Evolutionary conservation across 2,113 vertebrate genomes (phyloP), one percentile per base, ranked within the genome.

Genomic region (Poeciliopsis prolifica): DNA sequence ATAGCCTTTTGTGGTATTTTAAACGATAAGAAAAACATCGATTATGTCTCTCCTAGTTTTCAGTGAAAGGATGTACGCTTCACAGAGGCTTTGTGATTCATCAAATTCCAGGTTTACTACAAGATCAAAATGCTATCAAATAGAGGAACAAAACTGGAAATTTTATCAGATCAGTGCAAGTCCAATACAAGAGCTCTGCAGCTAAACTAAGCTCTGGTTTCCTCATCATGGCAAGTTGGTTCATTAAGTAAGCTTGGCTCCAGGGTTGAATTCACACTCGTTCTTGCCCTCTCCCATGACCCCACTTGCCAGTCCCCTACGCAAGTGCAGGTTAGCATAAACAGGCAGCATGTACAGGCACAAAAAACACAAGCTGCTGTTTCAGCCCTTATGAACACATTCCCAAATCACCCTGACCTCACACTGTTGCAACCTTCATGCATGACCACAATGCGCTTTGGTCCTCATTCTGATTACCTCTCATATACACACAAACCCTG

Each of bases 231-330:
- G 81, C 69, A 81, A 73, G 80, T 42, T 12, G 69, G 64, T 86
- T 91, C 91, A 92, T 90, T 91, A 87, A 84, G 87, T 87, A 86
- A 91, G 83, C 87, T 88, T 75, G 88, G 88, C 84, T 88, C 75
- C 80, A 79, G 86, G 87, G 85, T 83, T 89, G 83, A 89, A 79
- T 92, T 92, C 87, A 83, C 90, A 89, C 90, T 89, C 44, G 0
- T 40, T 62, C 62, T 58, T 92, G 86, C 91, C 89, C 89, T 93
- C 90, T 93, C 90, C 89, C 91, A 92, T 93, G 91, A 93, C 91
- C 91, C 74, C 60, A 60, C 80, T 87, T 82, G 76, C 87, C 64
- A 84, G 85, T 86, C 86, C 44, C 64, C 65, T 62, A 70, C 61
- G 73, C 61, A 37, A 75, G 10, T 35, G 30, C 68, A 80, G 60